Evolutionary conservation across 2,797 vertebrate species (phyloP), one percentile per base, ranked within the genome.

Genomic region (Bradypodion pumilum): DNA sequence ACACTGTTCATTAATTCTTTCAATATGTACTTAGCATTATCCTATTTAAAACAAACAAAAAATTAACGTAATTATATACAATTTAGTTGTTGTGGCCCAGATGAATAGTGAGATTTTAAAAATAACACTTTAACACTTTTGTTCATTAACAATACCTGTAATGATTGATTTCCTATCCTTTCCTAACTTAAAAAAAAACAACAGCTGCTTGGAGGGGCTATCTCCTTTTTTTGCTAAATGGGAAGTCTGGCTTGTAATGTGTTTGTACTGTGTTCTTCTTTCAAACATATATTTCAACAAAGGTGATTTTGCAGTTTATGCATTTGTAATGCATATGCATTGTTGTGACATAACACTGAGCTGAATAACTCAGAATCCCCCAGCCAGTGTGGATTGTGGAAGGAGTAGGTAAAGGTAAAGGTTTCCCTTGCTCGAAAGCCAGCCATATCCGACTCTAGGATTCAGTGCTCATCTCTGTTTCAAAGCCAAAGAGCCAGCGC

Each of bases 201-300:
- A 13, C 70, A 72, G 27, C 42, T 73, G 42, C 5, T 12, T 46
- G 42, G 27, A 15, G 52, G 16, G 65, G 16, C 32, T 5, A 25
- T 25, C 12, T 27, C 5, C 44, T 16, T 66, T 66, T 27, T 46
- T 19, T 69, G 29, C 25, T 12, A 15, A 46, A 42, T 4, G 13
- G 42, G 23, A 44, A 35, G n/a, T 5, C n/a, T 68, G 65, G 65
- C 65, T 19, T 4, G 4, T 68, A 35, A 15, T 86, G 25, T 74
- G 63, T 23, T 83, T 68, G 7, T 88, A 91, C 87, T 87, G 80
- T 72, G 46, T 44, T 79, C 72, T 75, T 83, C 49, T 83, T 91
- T 82, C 12, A 44, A 62, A 25, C 19, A 7, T 44, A 40, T 23
- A 16, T 73, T 60, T 42, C 37, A 72, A 7, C 40, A 44, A 19